Percentiles rank a stretch among this genome's conserved stretches.
Evolutionary conservation across 1,140 invertebrate species (phyloP).

Genomic region (Cylas formicarius): DNA sequence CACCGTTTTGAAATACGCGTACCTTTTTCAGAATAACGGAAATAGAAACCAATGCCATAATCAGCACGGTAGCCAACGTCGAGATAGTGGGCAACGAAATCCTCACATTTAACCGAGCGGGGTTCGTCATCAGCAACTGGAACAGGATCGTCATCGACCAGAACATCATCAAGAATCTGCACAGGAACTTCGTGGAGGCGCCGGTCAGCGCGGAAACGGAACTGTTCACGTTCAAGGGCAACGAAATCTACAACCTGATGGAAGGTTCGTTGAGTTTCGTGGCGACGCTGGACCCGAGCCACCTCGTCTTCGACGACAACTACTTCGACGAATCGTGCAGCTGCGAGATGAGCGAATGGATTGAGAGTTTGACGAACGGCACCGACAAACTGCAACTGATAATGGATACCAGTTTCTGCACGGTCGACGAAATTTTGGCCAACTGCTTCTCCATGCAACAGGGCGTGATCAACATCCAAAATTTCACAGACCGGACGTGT

Average conservation of each 20-base stretch:
- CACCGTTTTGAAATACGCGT: too few relatives aligned
- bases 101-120: slow-evolving; percentile 45
- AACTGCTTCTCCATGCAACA: slow-evolving; percentile 56
- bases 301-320: slow-evolving; percentile 52
- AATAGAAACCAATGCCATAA: slow-evolving; percentile 54
- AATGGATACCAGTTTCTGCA: slow-evolving; percentile 55
- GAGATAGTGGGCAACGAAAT: slow-evolving; percentile 56
- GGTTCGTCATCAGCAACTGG: slow-evolving; percentile 55
- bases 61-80: slow-evolving; percentile 53
- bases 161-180: slow-evolving; percentile 55
- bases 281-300: slow-evolving; percentile 45
- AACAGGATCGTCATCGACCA: slow-evolving; percentile 54
- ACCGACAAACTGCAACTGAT: slow-evolving; percentile 42
- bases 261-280: slow-evolving; percentile 50
- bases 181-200: slow-evolving; percentile 48
- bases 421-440: slow-evolving; percentile 50
- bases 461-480: slow-evolving; percentile 54
- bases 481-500: slow-evolving; percentile 56
- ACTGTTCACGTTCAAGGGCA: slow-evolving; percentile 54
- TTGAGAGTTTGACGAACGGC: slow-evolving; percentile 43
- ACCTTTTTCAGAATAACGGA: slow-evolving; percentile 55
- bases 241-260: slow-evolving; percentile 50
- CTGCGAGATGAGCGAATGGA: slow-evolving; percentile 53
- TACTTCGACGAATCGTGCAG: slow-evolving; percentile 53
- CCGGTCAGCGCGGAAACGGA: slow-evolving; percentile 37